phyloP scores from a whole-genome alignment of 2,113 vertebrate genomes.

The Pavo muticus region DNA sequence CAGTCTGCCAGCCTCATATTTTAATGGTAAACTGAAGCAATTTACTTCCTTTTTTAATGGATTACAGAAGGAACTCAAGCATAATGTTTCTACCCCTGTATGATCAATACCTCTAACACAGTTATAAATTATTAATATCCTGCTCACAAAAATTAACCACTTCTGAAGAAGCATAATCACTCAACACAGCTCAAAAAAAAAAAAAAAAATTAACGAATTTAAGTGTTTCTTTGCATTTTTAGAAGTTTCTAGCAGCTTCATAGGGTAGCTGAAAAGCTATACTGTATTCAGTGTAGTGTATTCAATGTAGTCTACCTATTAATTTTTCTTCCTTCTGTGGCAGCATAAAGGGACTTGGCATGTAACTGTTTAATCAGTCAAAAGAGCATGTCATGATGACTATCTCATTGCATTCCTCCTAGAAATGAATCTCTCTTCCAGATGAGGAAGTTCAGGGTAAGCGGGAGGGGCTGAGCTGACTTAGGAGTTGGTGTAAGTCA shows the following conservation, averaged over 20 bases:
- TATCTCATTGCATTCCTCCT: not conserved
- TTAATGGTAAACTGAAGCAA: constrained; percentile 40
- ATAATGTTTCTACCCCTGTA: constrained; percentile 33
- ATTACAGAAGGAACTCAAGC: constrained; percentile 40
- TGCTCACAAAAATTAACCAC: constrained; percentile 60
- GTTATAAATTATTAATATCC: constrained; percentile 67
- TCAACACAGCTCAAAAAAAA: constrained; percentile 4
- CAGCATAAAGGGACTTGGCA: not conserved
- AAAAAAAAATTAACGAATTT: constrained; percentile 2
- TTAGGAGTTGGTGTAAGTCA: not conserved
- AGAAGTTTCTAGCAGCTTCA: not conserved
- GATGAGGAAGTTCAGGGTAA: not conserved
- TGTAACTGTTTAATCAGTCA: constrained; percentile 13
- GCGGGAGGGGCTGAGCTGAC: not conserved
- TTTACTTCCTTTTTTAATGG: constrained; percentile 43
- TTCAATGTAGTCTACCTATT: not conserved
- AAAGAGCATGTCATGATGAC: not conserved
- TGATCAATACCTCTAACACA: constrained; percentile 65
- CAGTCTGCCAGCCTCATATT: not conserved
- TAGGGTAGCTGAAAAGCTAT: not conserved
- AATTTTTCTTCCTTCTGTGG: not conserved
- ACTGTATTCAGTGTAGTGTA: not conserved
- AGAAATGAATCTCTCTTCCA: not conserved
- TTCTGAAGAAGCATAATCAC: constrained; percentile 41
- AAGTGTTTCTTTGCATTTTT: constrained; percentile 3